Percentiles rank a stretch among this genome's conserved stretches.
phyloP scores from a whole-genome alignment of 2,797 vertebrate genomes.

The Alouatta caraya region DNA sequence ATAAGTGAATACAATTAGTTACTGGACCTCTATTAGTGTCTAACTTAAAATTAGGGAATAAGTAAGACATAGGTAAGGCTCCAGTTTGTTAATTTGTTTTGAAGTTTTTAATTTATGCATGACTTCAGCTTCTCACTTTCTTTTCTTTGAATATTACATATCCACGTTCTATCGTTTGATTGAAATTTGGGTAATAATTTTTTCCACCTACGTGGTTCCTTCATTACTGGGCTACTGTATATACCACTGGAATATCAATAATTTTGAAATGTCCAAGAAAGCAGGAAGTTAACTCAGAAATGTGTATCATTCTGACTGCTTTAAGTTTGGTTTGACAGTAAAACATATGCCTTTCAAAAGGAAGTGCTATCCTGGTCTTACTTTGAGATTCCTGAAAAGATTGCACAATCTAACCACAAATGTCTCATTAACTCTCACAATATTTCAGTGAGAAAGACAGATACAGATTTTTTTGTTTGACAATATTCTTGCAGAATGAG shows the following conservation, averaged over 20 bases:
- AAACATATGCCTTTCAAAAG: conserved; percentile 26
- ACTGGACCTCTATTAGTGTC: not conserved
- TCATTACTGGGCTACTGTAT: conserved; percentile 2
- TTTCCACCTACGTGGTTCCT: not conserved
- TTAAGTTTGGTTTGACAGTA: conserved; percentile 42
- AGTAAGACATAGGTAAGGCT: not conserved
- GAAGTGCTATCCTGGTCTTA: not conserved
- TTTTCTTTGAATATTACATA: not conserved
- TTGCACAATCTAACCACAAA: not conserved
- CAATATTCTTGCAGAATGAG: not conserved
- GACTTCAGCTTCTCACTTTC: not conserved
- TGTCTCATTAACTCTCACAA: not conserved
- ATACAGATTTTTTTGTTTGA: not conserved
- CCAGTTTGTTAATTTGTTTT: conserved; percentile 34
- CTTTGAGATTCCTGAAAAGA: conserved; percentile 35
- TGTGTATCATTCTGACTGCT: conserved; percentile 2
- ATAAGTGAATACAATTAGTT: not conserved
- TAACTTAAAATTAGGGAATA: not conserved
- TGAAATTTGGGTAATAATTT: conserved; percentile 39
- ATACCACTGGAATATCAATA: not conserved
- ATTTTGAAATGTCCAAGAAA: conserved; percentile 57
- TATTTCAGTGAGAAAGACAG: not conserved
- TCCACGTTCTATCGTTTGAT: not conserved
- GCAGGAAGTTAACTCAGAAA: conserved; percentile 63
- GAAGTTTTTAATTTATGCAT: not conserved